Base-by-base conservation (phyloP, 2,888 invertebrate genomes). In the Acanthococcus lagerstroemiae region DNA sequence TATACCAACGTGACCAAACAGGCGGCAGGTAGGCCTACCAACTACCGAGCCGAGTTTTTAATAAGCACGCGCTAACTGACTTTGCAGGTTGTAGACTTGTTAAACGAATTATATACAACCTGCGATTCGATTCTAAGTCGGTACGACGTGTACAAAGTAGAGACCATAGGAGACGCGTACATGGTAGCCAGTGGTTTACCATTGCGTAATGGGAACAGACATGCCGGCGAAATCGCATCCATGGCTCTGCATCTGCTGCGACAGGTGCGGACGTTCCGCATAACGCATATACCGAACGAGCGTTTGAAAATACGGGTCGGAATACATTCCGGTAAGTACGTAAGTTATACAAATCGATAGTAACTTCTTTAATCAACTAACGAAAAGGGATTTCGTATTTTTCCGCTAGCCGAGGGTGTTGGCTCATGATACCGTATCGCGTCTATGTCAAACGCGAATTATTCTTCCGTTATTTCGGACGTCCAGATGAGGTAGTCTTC, bases 141-240 rank as follows among this genome's bases (percentile, higher is more conserved):
- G 75, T 92, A 89, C 75, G 89, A 90, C 73, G 89, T 89, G 4
- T 90, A 90, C 76, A 94, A 94, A 81, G 89, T 92, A 68, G 88
- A 89, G 74, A 89, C 88, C 0, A 88, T 89, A 72, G n/a, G n/a
- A n/a, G n/a, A n/a, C n/a, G n/a, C n/a, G n/a, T n/a, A n/a, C n/a
- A n/a, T n/a, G n/a, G n/a, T 89, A 26, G 87, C 86, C 0, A 87
- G 87, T 12, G 89, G 89, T 0, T 76, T 89, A 0, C 89, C 89
- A 0, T 80, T 88, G 57, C 77, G 86, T 56, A 88, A 85, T 74
- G 84, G 85, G 0, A 83, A 86, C 60, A 77, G 83, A 3, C 89
- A 90, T 74, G 89, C 86, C 0, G 86, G 86, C 0, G 88, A 89
- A 75, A 85, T 90, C 26, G 89, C 88, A 0, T 87, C 88, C 0